Conservation (phyloP, 2,888 invertebrate species). For the Lamproptera curius region DNA sequence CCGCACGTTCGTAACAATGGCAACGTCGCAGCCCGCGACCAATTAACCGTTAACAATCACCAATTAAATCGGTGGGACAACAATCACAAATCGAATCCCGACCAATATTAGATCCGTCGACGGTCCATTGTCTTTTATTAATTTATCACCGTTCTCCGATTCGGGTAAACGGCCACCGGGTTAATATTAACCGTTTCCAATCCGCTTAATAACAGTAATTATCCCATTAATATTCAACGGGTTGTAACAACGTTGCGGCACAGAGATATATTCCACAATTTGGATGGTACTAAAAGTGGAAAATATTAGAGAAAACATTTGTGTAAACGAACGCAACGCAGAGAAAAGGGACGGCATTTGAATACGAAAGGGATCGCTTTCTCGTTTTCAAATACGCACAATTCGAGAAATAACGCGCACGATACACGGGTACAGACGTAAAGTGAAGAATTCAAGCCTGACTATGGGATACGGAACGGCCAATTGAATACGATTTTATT, state of each 20-base stretch:
- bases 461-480: conserved; percentile 20
- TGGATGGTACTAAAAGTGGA: too few relatives aligned
- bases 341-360: too few relatives aligned
- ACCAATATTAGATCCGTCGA: conserved; percentile 23
- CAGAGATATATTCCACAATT: too few relatives aligned
- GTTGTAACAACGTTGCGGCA: too few relatives aligned
- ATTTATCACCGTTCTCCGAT: conserved; percentile 16
- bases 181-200: too few relatives aligned
- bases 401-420: conserved; percentile 10
- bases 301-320: too few relatives aligned
- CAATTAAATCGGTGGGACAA: conserved; percentile 25
- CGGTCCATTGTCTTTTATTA: conserved; percentile 20
- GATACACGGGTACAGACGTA: conserved; percentile 1
- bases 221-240: too few relatives aligned
- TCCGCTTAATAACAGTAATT: too few relatives aligned
- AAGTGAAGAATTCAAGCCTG: conserved; percentile 17
- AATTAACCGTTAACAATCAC: conserved; percentile 30
- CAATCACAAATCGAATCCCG: conserved; percentile 7
- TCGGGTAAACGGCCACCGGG: not conserved
- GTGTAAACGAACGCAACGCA: not conserved
- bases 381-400: not conserved
- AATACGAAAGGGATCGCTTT: not conserved
- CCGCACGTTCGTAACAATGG: conserved; percentile 16
- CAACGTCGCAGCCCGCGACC: conserved; percentile 25
- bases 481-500: conserved; percentile 21